Conservation (phyloP, 2,113 vertebrate species). For the Mustelus asterias region DNA sequence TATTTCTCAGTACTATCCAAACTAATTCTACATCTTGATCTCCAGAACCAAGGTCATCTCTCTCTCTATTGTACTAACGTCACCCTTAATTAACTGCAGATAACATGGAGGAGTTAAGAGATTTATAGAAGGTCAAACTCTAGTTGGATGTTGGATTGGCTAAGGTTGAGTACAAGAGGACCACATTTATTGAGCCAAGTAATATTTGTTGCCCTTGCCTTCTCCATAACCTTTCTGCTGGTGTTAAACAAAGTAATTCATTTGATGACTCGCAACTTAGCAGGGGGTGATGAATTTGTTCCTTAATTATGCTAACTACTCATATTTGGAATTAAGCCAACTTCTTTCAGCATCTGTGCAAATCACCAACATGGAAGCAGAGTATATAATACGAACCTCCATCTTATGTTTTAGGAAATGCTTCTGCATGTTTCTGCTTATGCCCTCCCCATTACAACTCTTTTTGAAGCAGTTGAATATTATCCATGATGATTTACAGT, state of each 20-base stretch:
- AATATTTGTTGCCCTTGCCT: background rate
- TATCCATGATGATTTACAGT: background rate
- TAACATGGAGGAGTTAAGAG: too few relatives aligned
- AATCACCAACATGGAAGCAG: background rate
- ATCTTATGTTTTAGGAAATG: background rate
- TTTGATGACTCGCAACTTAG: background rate
- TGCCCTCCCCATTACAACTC: background rate
- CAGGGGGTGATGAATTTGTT: background rate
- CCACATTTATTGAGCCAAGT: background rate
- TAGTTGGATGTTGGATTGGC: background rate
- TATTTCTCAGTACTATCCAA: too few relatives aligned
- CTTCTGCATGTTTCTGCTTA: background rate
- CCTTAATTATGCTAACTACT: background rate
- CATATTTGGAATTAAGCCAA: background rate
- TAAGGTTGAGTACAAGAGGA: background rate
- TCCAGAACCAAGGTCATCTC: too few relatives aligned
- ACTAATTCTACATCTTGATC: too few relatives aligned
- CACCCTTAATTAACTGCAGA: too few relatives aligned
- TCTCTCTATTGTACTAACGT: too few relatives aligned
- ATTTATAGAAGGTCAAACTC: background rate
- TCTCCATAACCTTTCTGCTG: background rate
- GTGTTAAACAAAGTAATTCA: background rate
- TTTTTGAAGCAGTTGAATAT: background rate
- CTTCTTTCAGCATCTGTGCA: background rate
- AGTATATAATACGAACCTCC: background rate